A percentile compares a stretch with the other conserved stretches of the same genome.
Evolutionary conservation across 2,113 vertebrate genomes (phyloP).

Genomic region (Microtus ochrogaster): DNA sequence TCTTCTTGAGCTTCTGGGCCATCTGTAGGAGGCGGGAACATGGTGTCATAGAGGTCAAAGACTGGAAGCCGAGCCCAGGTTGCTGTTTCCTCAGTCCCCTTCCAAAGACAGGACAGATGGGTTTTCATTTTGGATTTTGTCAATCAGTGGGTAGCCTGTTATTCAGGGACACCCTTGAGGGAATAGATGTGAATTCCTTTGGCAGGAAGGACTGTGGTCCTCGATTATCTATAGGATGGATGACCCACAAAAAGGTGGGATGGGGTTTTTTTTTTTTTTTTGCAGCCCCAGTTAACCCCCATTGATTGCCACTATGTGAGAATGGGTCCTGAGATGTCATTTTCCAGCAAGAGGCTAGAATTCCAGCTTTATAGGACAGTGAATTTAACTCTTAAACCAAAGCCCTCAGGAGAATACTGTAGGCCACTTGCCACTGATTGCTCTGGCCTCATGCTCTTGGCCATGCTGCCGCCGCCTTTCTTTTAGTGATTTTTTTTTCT

Average conservation of each 20-base stretch:
- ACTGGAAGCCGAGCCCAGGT: neutral
- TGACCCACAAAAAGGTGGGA: neutral
- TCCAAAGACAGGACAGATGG: neutral
- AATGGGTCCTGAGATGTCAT: constrained; percentile 1
- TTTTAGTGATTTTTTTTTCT: constrained; percentile 45
- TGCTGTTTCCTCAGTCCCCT: neutral
- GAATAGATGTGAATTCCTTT: neutral
- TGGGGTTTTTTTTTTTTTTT: neutral
- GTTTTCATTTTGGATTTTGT: neutral
- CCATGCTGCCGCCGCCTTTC: neutral
- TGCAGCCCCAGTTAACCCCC: neutral
- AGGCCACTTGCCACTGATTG: neutral
- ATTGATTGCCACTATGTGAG: neutral
- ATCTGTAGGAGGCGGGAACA: no score
- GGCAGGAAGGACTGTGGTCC: neutral
- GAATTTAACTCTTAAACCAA: constrained; percentile 37
- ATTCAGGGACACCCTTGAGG: neutral
- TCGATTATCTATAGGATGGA: neutral
- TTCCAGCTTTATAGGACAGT: neutral
- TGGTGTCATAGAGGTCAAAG: neutral
- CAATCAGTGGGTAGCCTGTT: neutral
- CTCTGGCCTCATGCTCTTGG: neutral
- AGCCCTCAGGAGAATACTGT: neutral
- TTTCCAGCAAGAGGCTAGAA: constrained; percentile 32
- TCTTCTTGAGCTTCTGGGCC: neutral